Base-by-base conservation (phyloP, 2,797 vertebrate species). In the Perodicticus potto region DNA sequence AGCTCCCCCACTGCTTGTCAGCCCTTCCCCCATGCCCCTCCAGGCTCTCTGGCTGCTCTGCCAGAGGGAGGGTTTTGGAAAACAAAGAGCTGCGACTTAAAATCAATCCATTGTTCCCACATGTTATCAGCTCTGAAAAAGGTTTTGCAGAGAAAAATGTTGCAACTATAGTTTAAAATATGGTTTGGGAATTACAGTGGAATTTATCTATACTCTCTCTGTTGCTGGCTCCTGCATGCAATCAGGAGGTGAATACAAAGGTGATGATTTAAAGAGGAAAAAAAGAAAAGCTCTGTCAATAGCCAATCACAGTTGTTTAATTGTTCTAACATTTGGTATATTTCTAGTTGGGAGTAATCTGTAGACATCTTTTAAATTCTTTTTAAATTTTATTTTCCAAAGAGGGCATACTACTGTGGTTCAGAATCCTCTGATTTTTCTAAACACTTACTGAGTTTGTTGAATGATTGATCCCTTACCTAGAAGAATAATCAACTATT, bases 51-150 rank as follows among this genome's bases (percentile, higher is more conserved):
- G 63, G 88, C 85, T n/a, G 74, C 86, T 93, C 80, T 40, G 72
- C 83, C 40, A 37, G 89, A 63, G 95, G 89, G 93, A 93, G 86
- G 94, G 76, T 61, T 86, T 86, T 73, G 25, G 61, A 86, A 94
- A 96, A 97, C 94, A 97, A 97, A 97, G 96, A 94, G 16, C 93
- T 86, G 67, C 0, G 19, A 86, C 95, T 96, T 93, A 61, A 90
- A 96, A 96, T 96, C 96, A 97, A 69, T 97, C 93, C 95, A 96
- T 97, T 97, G 97, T 98, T 96, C 84, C 83, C 80, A 32, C 81
- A 13, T 32, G 91, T 88, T 96, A 90, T 86, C 91, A 82, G 89
- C 89, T 49, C 69, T 61, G 94, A 82, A 92, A 91, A 96, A 88
- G 84, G 61, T 84, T 95, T 91, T 94, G 84, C 91, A 43, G 81